Evolutionary conservation across 2,113 vertebrate species (phyloP).

Genomic region (Chaenogobius annularis): DNA sequence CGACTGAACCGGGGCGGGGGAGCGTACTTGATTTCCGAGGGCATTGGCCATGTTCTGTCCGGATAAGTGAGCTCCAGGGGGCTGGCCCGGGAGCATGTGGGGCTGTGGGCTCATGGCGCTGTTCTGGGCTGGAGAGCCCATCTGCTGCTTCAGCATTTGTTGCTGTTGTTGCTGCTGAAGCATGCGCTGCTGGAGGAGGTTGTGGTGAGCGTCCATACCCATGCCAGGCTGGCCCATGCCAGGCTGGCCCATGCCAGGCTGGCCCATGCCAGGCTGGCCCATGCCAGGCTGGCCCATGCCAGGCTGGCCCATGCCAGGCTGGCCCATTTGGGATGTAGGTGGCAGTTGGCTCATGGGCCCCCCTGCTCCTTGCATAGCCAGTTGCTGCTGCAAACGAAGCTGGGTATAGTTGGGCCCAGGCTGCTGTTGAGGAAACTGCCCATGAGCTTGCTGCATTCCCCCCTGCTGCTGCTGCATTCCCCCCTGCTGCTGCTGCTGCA

Average conservation of each 20-base stretch:
- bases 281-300: conserved; percentile 84
- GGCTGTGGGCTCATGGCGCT: conserved; percentile 96
- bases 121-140: conserved; percentile 89
- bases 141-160: conserved; percentile 92
- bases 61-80: conserved; percentile 83
- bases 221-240: conserved; percentile 84
- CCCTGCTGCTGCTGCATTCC: no score
- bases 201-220: conserved; percentile 84
- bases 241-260: conserved; percentile 83
- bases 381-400: conserved; percentile 89
- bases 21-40: conserved; percentile 94
- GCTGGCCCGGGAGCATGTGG: conserved; percentile 93
- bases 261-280: conserved; percentile 89
- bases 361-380: conserved; percentile 87
- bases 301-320: conserved; percentile 83
- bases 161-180: conserved; percentile 85
- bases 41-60: conserved; percentile 88
- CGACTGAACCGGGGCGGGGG: conserved; percentile 94
- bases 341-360: conserved; percentile 90
- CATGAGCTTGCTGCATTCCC: conserved; percentile 60
- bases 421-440: conserved; percentile 89
- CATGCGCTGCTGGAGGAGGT: conserved; percentile 80
- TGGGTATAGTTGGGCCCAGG: conserved; percentile 85
- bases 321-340: conserved; percentile 88
- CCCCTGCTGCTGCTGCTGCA: conserved; percentile 3